Base-by-base conservation (phyloP, 1,140 invertebrate species). In the Anoplolepis gracilipes region DNA sequence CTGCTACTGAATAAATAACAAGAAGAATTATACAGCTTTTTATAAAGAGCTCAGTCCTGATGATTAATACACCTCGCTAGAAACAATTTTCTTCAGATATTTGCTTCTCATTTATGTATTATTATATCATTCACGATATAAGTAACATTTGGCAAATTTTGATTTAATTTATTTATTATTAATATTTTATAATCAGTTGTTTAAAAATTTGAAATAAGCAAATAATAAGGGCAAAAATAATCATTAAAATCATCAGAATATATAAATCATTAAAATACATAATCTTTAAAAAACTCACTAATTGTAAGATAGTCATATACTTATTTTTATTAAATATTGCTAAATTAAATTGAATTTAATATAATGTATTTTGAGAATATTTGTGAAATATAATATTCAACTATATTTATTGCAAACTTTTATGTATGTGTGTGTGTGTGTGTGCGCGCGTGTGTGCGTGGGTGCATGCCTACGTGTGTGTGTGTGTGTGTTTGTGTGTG, bases 1-100 rank as follows among this genome's bases (percentile, higher is more conserved):
- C 5, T 11, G 30, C 25, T 22, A 13, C 1, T 85, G 11, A 46
- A 85, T 86, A 86, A 85, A n/a, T 16, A 65, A 73, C 6, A 10
- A 30, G 42, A 3, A 57, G 46, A 4, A 73, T 19, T 84, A 42
- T 10, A 42, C 1, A 13, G 13, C 8, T 33, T 72, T 53, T 65
- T 13, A 46, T 25, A 70, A 64, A 1, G 33, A 4, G 1, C 2
- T 42, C 8, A 22, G 1, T 7, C 22, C 30, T 79, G 70, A 57
- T 57, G 16, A 2, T 49, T 36, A 5, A n/a, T 42, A 11, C 46
- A 49, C 16, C 10, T 16, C 16, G 19, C 25, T 42, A 11, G 19
- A 19, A 81, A 53, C 0, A 57, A 72, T 81, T 69, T 79, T 57
- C 25, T 57, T 13, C 4, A 19, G 7, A 36, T 19, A 59, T 81